A percentile compares a stretch with the other conserved stretches of the same genome.
These are phyloP conservation scores for Drosophila infuscata DNA, from an alignment of 2,888 invertebrate genomes.

Conservation along the genomic window DNA sequence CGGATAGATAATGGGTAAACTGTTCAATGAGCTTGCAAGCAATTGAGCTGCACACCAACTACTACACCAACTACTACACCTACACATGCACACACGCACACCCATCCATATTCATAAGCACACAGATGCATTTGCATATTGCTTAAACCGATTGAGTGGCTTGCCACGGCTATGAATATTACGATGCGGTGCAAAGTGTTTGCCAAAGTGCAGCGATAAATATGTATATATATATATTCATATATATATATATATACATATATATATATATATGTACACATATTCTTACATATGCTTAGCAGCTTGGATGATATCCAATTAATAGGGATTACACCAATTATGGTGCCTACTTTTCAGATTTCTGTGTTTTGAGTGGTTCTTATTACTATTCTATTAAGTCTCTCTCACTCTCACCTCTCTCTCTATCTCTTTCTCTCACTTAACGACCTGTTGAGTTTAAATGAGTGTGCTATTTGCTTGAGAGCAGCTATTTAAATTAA, in stretches of 20 bases:
- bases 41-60: conserved; percentile 33
- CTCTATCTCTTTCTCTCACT: background rate
- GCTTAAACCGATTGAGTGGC: conserved; percentile 51
- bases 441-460: conserved; percentile 1
- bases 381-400: background rate
- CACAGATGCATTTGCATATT: conserved; percentile 68
- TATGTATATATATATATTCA: background rate
- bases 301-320: conserved; percentile 1
- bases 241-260: background rate
- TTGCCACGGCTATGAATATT: conserved; percentile 42
- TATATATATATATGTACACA: background rate
- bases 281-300: background rate
- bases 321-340: conserved; percentile 6
- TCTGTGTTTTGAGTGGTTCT: background rate
- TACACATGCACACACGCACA: background rate
- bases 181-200: conserved; percentile 30
- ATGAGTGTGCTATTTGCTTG: conserved; percentile 2
- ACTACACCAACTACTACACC: conserved; percentile 4
- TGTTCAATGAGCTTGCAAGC: conserved; percentile 74
- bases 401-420: background rate
- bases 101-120: conserved; percentile 1
- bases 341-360: conserved; percentile 5
- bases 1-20: conserved; percentile 59
- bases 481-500: conserved; percentile 2
- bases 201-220: conserved; percentile 36